Conservation (phyloP, 2,888 invertebrate species). For the Steinernema carpocapsae region DNA sequence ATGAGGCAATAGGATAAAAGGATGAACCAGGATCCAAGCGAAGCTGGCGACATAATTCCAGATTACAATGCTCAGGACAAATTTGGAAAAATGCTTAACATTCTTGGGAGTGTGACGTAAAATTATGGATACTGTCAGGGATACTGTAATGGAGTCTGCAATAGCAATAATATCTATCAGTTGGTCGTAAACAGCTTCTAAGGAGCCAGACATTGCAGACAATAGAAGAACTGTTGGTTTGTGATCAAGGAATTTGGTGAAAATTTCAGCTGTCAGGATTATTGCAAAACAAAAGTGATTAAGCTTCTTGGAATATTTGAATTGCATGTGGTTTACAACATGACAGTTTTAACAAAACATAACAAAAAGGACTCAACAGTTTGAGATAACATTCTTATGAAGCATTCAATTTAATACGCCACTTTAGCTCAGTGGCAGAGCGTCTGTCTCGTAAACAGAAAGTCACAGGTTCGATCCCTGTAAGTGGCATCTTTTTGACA, state of each 20-base stretch:
- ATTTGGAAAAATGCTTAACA: neutral
- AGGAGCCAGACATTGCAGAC: neutral
- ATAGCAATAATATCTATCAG: neutral
- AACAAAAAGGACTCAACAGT: too few species aligned
- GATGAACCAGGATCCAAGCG: neutral
- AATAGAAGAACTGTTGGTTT: too few species aligned
- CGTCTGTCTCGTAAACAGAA: slow-evolving; percentile 44
- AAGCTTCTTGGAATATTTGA: too few species aligned
- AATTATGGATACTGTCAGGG: neutral
- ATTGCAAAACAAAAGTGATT: too few species aligned
- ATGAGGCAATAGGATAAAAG: neutral
- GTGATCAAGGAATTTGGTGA: too few species aligned
- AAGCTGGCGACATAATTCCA: neutral
- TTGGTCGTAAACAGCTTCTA: neutral
- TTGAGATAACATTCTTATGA: too few species aligned
- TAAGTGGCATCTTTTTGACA: slow-evolving; percentile 21
- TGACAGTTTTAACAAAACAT: too few species aligned
- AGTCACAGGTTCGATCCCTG: slow-evolving; percentile 39
- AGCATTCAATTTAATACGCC: too few species aligned
- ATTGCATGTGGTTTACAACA: too few species aligned
- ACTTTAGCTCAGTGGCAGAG: slow-evolving; percentile 44
- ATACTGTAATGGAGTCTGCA: neutral
- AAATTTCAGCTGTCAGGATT: too few species aligned
- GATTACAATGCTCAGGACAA: neutral
- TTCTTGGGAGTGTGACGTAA: neutral